phyloP scores from a whole-genome alignment of 2,113 vertebrate genomes.

The Caranx ignobilis region DNA sequence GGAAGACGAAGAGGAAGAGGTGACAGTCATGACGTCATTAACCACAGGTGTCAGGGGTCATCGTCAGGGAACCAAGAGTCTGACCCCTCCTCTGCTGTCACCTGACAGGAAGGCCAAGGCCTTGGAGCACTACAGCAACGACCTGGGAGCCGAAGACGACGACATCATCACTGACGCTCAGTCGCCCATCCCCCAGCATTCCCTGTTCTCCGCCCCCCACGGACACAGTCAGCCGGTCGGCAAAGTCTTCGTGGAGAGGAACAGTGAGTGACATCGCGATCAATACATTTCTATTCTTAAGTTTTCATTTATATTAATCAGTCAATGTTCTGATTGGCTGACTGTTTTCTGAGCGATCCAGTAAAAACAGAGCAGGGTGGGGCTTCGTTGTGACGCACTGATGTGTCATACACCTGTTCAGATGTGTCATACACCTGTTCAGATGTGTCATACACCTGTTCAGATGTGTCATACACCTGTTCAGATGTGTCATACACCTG shows the following conservation, averaged over 20 bases:
- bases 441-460: too few relatives aligned
- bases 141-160: slow-evolving; percentile 90
- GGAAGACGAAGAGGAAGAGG: slow-evolving; percentile 90
- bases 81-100: neutral
- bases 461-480: too few relatives aligned
- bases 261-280: slow-evolving; percentile 84
- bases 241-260: slow-evolving; percentile 94
- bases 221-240: slow-evolving; percentile 90
- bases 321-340: too few relatives aligned
- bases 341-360: too few relatives aligned
- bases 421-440: too few relatives aligned
- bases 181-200: slow-evolving; percentile 82
- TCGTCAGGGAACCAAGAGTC: neutral
- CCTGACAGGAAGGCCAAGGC: slow-evolving; percentile 85
- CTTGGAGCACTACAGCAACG: slow-evolving; percentile 81
- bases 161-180: slow-evolving; percentile 87
- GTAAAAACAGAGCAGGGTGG: too few relatives aligned
- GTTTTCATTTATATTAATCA: too few relatives aligned
- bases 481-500: too few relatives aligned
- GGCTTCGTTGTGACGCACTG: too few relatives aligned
- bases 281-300: too few relatives aligned
- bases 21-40: slow-evolving; percentile 59
- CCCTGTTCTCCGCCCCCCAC: slow-evolving; percentile 89
- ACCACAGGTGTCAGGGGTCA: neutral
- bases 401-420: too few relatives aligned